phyloP scores from a whole-genome alignment of 2,888 invertebrate species.

The Spodoptera exigua region DNA sequence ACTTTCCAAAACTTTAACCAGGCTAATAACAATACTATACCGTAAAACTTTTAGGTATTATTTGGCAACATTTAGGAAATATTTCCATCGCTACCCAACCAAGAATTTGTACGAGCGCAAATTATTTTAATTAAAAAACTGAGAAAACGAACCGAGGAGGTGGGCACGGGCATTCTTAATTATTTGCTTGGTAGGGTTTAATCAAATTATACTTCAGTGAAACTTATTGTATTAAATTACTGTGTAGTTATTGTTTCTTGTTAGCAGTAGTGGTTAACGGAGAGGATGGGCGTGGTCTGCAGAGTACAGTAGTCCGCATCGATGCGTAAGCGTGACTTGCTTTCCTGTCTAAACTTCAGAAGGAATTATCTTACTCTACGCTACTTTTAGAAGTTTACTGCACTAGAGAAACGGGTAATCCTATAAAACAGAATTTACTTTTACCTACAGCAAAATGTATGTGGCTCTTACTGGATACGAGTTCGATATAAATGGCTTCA shows the following conservation, averaged over 20 bases:
- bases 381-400: conserved; percentile 45
- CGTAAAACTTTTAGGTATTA: conserved; percentile 50
- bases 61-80: conserved; percentile 58
- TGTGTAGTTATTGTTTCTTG: conserved; percentile 42
- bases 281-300: conserved; percentile 16
- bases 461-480: background rate
- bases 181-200: conserved; percentile 59
- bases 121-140: conserved; percentile 71
- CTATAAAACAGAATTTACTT: conserved; percentile 13
- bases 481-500: background rate
- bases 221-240: conserved; percentile 57
- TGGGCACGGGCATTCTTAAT: conserved; percentile 60
- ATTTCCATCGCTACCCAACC: conserved; percentile 56
- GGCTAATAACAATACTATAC: conserved; percentile 49
- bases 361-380: conserved; percentile 48
- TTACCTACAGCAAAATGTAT: conserved; percentile 10
- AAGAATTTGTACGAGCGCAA: conserved; percentile 61
- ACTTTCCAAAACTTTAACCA: conserved; percentile 32
- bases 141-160: conserved; percentile 48
- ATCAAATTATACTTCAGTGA: conserved; percentile 62
- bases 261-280: conserved; percentile 13
- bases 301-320: conserved; percentile 39
- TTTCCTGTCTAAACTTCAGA: conserved; percentile 55
- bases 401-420: conserved; percentile 23
- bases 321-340: conserved; percentile 54